phyloP scores from a whole-genome alignment of 2,888 invertebrate genomes.

The Tryphoninae sp. region DNA sequence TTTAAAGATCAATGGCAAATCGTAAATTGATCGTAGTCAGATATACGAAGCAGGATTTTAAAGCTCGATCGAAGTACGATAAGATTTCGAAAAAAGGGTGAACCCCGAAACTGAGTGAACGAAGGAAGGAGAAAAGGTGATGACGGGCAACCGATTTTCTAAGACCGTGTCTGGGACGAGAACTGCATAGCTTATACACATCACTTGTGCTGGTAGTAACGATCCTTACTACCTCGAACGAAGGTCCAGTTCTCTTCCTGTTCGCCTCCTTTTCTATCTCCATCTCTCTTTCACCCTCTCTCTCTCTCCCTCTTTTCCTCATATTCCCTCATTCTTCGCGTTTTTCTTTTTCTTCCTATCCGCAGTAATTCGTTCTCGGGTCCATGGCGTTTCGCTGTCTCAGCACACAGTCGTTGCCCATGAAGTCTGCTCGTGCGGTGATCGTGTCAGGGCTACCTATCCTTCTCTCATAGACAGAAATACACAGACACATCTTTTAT shows the following conservation, averaged over 20 bases:
- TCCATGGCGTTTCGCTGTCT: conserved; percentile 53
- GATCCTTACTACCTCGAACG: conserved; percentile 33
- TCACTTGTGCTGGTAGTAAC: conserved; percentile 18
- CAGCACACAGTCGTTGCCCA: conserved; percentile 51
- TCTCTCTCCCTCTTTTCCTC: background rate
- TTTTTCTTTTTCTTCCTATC: conserved; percentile 20
- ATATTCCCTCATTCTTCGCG: background rate
- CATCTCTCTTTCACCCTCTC: background rate
- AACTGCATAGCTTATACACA: conserved; percentile 38
- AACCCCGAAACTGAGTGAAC: conserved; percentile 7
- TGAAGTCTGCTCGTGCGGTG: conserved; percentile 24
- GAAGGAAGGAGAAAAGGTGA: background rate
- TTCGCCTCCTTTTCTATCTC: conserved; percentile 20
- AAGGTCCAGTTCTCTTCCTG: conserved; percentile 17
- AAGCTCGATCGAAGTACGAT: background rate
- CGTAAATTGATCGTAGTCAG: no score
- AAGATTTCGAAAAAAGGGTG: conserved; percentile 16
- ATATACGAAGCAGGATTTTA: no score
- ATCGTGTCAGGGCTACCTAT: conserved; percentile 42
- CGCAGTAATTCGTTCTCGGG: conserved; percentile 55
- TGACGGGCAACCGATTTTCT: conserved; percentile 34
- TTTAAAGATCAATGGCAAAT: no score
- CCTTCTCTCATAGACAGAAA: background rate
- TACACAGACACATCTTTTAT: background rate
- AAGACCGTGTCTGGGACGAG: conserved; percentile 47